A percentile compares a stretch with the other conserved stretches of the same genome.
Evolutionary conservation across 1,140 invertebrate species (phyloP).

Genomic region (Drosophila pachea): DNA sequence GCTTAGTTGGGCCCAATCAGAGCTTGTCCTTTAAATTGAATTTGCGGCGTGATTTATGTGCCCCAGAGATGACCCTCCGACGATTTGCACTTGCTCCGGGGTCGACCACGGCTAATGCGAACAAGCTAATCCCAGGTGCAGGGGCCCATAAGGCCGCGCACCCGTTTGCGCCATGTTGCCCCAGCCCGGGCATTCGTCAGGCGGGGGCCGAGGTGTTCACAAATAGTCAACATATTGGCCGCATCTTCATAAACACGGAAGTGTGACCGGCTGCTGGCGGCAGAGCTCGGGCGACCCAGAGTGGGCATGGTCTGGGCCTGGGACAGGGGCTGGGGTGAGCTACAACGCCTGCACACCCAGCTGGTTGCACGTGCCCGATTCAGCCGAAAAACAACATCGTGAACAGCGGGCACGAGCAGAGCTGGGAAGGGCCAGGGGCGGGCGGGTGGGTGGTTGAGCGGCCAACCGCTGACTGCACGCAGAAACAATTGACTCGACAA

Average conservation of each 20-base stretch:
- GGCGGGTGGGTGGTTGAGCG: background rate
- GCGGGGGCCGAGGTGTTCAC: slow-evolving; percentile 43
- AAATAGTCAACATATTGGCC: slow-evolving; percentile 73
- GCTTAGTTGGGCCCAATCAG: background rate
- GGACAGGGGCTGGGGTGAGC: slow-evolving; percentile 20
- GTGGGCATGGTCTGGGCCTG: background rate
- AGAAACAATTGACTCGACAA: slow-evolving; percentile 78
- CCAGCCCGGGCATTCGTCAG: no score
- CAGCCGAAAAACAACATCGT: slow-evolving; percentile 30
- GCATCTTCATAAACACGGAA: slow-evolving; percentile 72
- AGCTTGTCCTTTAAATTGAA: background rate
- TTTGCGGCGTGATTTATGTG: background rate
- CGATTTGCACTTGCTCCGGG: background rate
- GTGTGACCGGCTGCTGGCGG: slow-evolving; percentile 55
- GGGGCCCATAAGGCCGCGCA: background rate
- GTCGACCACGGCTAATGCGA: background rate
- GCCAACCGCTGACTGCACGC: slow-evolving; percentile 13
- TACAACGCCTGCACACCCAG: slow-evolving; percentile 27
- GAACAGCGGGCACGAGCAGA: slow-evolving; percentile 1
- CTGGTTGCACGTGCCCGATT: slow-evolving; percentile 40
- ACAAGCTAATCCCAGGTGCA: slow-evolving; percentile 3
- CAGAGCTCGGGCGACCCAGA: background rate
- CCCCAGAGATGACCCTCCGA: no score
- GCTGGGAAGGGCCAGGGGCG: background rate
- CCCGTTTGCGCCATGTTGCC: background rate